A percentile compares a stretch with the other conserved stretches of the same genome.
phyloP scores from a whole-genome alignment of 2,113 vertebrate genomes.

The Syngnathoides biaculeatus region DNA sequence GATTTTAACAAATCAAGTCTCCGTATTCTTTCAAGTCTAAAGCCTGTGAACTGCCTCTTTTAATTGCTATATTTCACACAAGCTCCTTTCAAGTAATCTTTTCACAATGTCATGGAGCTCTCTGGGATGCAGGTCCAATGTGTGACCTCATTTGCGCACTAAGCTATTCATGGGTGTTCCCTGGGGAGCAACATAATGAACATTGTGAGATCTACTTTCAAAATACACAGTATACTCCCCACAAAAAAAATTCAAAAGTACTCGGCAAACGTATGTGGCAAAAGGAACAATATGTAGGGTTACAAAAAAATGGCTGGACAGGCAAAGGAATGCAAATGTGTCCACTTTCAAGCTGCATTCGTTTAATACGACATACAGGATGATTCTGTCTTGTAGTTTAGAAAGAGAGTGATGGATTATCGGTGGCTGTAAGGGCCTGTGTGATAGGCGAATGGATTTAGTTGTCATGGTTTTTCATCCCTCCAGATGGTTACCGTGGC shows the following conservation, averaged over 20 bases:
- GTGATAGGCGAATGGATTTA: constrained; percentile 53
- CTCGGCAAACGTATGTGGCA: background rate
- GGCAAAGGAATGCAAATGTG: constrained; percentile 25
- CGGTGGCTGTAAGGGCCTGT: constrained; percentile 25
- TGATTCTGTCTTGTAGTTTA: constrained; percentile 20
- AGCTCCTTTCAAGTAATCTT: constrained; percentile 36
- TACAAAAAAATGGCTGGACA: background rate
- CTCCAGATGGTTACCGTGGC: constrained; percentile 68
- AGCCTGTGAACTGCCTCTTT: background rate
- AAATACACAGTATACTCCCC: background rate
- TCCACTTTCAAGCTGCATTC: constrained; percentile 36
- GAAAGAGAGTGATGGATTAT: constrained; percentile 54
- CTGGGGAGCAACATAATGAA: constrained; percentile 35
- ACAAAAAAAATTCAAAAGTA: background rate
- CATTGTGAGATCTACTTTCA: constrained; percentile 11
- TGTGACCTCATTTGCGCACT: constrained; percentile 51
- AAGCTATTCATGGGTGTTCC: constrained; percentile 37
- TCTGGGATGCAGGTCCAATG: constrained; percentile 32
- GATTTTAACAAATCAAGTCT: background rate
- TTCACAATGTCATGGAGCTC: constrained; percentile 32
- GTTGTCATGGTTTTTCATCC: constrained; percentile 60
- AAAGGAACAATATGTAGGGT: background rate
- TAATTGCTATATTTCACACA: constrained; percentile 22
- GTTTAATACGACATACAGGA: constrained; percentile 11
- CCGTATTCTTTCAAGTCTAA: background rate